Evolutionary conservation across 2,113 vertebrate genomes (phyloP).

Genomic region (Seriola dumerili): DNA sequence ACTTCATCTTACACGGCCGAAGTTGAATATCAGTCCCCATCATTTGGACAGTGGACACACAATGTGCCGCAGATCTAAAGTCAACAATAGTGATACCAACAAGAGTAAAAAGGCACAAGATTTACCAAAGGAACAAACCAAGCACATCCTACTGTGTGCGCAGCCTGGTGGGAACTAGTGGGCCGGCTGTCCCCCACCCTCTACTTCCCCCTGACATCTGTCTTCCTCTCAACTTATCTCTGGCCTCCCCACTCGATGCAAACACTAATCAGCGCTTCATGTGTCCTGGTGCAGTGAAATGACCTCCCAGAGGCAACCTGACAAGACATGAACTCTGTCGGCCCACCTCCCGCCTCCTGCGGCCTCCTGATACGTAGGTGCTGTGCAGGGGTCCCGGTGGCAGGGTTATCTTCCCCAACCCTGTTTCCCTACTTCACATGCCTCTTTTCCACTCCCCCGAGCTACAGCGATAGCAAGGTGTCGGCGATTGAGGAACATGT

Average conservation of each 20-base stretch:
- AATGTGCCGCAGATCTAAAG: conserved; percentile 10
- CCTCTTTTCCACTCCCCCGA: conserved; percentile 75
- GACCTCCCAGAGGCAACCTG: conserved; percentile 75
- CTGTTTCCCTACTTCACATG: conserved; percentile 84
- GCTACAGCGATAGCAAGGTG: conserved; percentile 90
- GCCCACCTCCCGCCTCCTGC: conserved; percentile 65
- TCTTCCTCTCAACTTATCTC: conserved; percentile 81
- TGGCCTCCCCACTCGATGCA: conserved; percentile 67
- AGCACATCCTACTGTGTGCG: conserved; percentile 35
- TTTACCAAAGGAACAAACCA: conserved; percentile 40
- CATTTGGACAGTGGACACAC: conserved; percentile 25
- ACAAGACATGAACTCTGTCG: conserved; percentile 75
- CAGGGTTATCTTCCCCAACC: conserved; percentile 72
- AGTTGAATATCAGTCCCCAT: conserved; percentile 17
- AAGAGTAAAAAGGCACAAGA: conserved; percentile 32
- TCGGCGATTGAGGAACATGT: conserved; percentile 87
- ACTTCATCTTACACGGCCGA: conserved; percentile 86
- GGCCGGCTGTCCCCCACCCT: conserved; percentile 53
- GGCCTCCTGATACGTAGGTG: conserved; percentile 62
- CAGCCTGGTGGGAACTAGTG: conserved; percentile 74
- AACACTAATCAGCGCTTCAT: conserved; percentile 82
- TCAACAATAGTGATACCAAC: not conserved
- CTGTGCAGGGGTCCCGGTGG: conserved; percentile 51
- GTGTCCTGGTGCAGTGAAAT: conserved; percentile 64
- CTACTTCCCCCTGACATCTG: conserved; percentile 72